Evolutionary conservation across 2,797 vertebrate species (phyloP), one percentile per base, ranked within the genome.

Genomic region (Paramormyrops hopkinsi): DNA sequence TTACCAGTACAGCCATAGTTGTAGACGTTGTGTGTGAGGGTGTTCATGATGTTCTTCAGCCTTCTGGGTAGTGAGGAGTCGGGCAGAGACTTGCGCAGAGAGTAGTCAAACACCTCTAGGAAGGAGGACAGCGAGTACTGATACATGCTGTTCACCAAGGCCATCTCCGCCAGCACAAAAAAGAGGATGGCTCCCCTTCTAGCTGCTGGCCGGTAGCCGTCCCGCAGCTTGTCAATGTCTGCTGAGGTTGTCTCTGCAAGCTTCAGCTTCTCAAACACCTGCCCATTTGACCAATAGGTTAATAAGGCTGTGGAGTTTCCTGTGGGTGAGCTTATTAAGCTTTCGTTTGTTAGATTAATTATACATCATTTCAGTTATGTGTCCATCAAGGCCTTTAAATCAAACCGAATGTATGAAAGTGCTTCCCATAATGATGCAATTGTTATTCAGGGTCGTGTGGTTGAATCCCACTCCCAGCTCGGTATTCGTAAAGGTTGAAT

Each of bases 1-100:
- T 91, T 69, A 99, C 98, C 99, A 91, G 97, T 99, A 94, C 98
- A 99, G 91, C 97, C 97, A 0, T 99, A 99, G 94, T 98, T 99
- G 90, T 99, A 99, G 92, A 98, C 94, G 59, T 97, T 98, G 93
- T 97, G 95, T 1, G 97, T 99, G 91, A 99, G 92, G 0, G 96
- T 97, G 89, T 97, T 95, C 95, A 97, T 98, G 92, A 99, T 98
- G 95, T 97, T 98, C 33, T 91, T 95, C 69, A 99, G 91, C 88
- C 99, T 97, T 92, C 96, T 95, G 0, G 56, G 37, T 83, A 99
- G 95, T 73, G 95, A 88, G 44, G 96, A 92, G 56, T 97, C 95
- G 0, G 96, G 96, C 91, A 96, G 92, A 46, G 98, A 98, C 92
- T 97, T 99, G 89, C 95, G 96, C 54, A 99, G 96, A 0, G 98